phyloP scores from a whole-genome alignment of 2,113 vertebrate genomes.

The Prionailurus bengalensis region DNA sequence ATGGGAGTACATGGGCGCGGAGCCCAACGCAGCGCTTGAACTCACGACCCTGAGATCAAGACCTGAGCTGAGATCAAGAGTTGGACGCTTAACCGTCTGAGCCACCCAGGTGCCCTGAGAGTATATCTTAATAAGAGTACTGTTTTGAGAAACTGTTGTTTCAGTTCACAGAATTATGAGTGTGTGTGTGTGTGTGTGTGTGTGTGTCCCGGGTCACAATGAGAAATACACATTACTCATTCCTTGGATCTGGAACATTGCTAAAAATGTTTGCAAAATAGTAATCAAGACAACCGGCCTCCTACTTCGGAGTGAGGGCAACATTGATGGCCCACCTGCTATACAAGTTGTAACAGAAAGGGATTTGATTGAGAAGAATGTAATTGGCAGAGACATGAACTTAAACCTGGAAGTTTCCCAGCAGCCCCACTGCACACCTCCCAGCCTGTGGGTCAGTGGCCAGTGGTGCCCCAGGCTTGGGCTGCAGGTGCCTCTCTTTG shows the following conservation, averaged over 20 bases:
- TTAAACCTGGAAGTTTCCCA: not conserved
- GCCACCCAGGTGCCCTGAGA: too few relatives aligned
- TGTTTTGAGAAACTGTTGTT: not conserved
- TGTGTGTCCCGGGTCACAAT: not conserved
- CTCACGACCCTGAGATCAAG: too few relatives aligned
- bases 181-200: not conserved
- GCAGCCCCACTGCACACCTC: not conserved
- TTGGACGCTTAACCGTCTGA: too few relatives aligned
- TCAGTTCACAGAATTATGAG: not conserved
- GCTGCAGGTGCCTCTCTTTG: accelerated
- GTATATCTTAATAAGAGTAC: not conserved
- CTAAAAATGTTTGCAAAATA: not conserved
- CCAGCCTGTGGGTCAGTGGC: not conserved
- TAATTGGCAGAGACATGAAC: not conserved
- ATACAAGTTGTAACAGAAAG: not conserved
- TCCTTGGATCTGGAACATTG: not conserved
- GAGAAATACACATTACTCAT: not conserved
- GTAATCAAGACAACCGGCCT: not conserved
- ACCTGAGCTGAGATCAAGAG: too few relatives aligned
- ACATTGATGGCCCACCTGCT: not conserved
- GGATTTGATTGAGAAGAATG: not conserved
- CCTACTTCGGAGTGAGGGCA: not conserved
- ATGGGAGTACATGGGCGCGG: too few relatives aligned
- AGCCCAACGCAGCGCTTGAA: too few relatives aligned
- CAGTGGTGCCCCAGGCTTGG: not conserved